Percentiles rank a stretch among this genome's conserved stretches.
phyloP scores from a whole-genome alignment of 2,113 vertebrate genomes.

The Platysteira castanea region DNA sequence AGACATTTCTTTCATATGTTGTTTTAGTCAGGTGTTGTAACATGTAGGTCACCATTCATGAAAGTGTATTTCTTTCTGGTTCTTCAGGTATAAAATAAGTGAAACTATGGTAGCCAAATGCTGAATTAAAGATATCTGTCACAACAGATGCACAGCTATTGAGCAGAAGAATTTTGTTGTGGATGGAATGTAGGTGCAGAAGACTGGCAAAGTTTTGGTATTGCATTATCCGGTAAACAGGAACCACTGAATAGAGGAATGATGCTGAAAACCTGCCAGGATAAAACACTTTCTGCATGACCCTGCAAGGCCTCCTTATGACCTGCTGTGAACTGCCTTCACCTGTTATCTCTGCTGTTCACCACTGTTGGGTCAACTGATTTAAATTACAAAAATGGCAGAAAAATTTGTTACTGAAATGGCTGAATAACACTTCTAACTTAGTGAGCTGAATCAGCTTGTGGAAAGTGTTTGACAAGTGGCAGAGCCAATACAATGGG shows the following conservation, averaged over 20 bases:
- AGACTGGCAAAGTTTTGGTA: not conserved
- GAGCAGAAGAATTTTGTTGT: not conserved
- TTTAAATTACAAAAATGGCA: not conserved
- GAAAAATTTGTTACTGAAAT: not conserved
- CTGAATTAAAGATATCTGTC: not conserved
- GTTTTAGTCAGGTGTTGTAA: not conserved
- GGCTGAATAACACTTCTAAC: not conserved
- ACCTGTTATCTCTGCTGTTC: not conserved
- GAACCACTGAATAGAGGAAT: not conserved
- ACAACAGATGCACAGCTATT: not conserved
- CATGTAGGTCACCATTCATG: not conserved
- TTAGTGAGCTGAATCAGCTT: not conserved
- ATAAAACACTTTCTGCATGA: not conserved
- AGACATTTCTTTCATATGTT: not conserved
- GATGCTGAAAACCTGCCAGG: not conserved
- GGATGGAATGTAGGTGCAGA: not conserved
- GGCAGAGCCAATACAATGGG: not conserved
- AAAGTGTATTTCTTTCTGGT: not conserved
- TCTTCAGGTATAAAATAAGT: not conserved
- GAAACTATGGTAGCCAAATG: fast-evolving
- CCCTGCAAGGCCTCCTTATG: not conserved
- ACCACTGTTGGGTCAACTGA: not conserved
- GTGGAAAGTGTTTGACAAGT: not conserved
- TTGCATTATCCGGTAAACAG: not conserved
- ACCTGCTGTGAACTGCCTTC: not conserved